A percentile compares a stretch with the other conserved stretches of the same genome.
Evolutionary conservation across 2,888 invertebrate species (phyloP).

Genomic region (Chalcis sispes): DNA sequence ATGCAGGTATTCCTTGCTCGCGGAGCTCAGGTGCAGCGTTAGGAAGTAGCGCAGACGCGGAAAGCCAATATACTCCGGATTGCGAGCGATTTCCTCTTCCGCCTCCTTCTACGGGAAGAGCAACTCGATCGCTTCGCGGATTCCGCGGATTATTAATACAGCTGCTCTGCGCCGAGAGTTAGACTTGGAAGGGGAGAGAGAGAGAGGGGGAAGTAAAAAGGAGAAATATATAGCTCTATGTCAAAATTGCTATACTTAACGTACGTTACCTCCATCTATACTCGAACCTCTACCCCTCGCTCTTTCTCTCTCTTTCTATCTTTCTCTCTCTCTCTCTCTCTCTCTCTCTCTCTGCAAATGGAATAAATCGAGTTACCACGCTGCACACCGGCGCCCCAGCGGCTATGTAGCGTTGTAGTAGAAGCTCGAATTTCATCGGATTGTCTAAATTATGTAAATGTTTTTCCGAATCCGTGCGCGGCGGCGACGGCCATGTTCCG

Average conservation of each 20-base stretch:
- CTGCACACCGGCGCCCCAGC: too few species aligned
- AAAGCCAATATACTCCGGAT: conserved; percentile 13
- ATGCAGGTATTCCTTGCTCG: conserved; percentile 47
- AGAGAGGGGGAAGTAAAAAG: too few species aligned
- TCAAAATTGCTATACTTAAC: conserved; percentile 23
- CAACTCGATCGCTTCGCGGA: conserved; percentile 50
- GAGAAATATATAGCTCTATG: neutral
- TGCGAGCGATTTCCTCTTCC: conserved; percentile 40
- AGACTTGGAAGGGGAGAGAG: neutral
- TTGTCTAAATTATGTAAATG: conserved; percentile 36
- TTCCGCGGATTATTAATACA: conserved; percentile 55
- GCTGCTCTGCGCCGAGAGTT: conserved; percentile 10
- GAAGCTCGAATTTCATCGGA: conserved; percentile 25
- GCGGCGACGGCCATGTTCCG: neutral
- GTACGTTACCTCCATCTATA: neutral
- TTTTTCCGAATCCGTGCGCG: conserved; percentile 2
- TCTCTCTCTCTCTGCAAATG: neutral
- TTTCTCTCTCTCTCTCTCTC: neutral
- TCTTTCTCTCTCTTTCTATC: neutral
- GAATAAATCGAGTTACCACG: conserved; percentile 42
- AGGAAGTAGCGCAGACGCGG: conserved; percentile 10
- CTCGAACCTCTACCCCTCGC: neutral
- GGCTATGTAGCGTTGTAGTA: neutral
- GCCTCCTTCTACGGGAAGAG: neutral
- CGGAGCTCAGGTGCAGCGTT: conserved; percentile 33